Conservation (phyloP, 2,888 invertebrate genomes). For the Caradrina clavipalpis region DNA sequence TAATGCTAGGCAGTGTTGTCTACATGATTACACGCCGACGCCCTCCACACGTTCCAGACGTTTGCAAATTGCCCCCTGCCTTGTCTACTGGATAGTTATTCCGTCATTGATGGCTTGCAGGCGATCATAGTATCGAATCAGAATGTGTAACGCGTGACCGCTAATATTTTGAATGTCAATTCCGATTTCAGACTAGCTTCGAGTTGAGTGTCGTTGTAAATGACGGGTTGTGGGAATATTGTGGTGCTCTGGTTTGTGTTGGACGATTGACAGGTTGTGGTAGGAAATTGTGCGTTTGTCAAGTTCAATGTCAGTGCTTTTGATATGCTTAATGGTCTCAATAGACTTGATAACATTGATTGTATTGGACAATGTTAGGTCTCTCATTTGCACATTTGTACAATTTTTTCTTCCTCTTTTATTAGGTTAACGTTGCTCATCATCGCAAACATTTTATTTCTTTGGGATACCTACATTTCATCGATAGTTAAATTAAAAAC, state of each 20-base stretch:
- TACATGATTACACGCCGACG: constrained; percentile 70
- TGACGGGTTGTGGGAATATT: constrained; percentile 33
- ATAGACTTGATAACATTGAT: background rate
- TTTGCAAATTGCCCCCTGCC: constrained; percentile 72
- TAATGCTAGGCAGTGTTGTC: constrained; percentile 58
- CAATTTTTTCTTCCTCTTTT: too few relatives aligned
- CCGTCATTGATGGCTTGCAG: constrained; percentile 57
- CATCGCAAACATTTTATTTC: too few relatives aligned
- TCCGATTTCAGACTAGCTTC: constrained; percentile 44
- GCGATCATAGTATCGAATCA: constrained; percentile 48
- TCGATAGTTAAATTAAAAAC: too few relatives aligned
- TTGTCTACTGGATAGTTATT: constrained; percentile 60
- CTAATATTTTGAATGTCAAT: constrained; percentile 63
- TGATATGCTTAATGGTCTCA: background rate
- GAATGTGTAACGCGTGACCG: constrained; percentile 57
- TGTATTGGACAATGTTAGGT: background rate
- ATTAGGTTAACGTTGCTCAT: too few relatives aligned
- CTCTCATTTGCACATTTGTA: too few relatives aligned
- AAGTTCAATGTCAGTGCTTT: background rate
- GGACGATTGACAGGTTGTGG: constrained; percentile 1
- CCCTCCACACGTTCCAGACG: constrained; percentile 60
- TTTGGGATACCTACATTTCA: too few relatives aligned
- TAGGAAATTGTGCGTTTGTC: background rate
- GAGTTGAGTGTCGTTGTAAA: constrained; percentile 54
- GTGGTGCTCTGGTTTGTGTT: constrained; percentile 26